Evolutionary conservation across 2,888 invertebrate species (phyloP), one percentile per base, ranked within the genome.

Genomic region (Gonocerus acuteangulatus): DNA sequence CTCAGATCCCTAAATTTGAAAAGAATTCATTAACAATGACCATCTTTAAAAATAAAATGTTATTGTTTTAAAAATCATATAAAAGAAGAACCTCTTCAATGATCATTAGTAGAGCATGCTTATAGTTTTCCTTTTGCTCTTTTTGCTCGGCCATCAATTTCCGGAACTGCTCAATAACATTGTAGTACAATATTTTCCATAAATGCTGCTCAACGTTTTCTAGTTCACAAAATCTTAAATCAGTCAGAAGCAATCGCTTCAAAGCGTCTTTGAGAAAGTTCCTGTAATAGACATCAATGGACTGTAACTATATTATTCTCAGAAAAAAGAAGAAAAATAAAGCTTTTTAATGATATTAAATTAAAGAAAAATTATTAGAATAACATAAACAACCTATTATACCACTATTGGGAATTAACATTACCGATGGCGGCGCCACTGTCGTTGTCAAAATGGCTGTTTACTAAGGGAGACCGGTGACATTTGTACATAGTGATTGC

Each of bases 121-220:
- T 85, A 68, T 83, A 82, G 68, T 82, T 78, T 15, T 82, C 80
- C 65, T 83, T 84, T 63, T 82, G 80, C 1, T 82, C 79, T 0
- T 80, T 72, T 68, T 82, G 80, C 70, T 84, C 78, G 0, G 76
- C 73, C 70, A 84, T 80, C 66, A 80, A 81, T 72, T 86, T 87
- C 67, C 90, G 79, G 68, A 91, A 77, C 68, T 85, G 79, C 74
- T 94, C 93, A 67, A 94, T 90, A 65, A 91, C 84, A 72, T 87
- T 87, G 72, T 95, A 88, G 73, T 88, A 95, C 2, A 91, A 79
- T 64, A 91, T 82, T 74, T 92, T 93, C 95, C 95, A 95, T 73
- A 95, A 84, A 71, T 88, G 85, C 70, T 89, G 87, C 71, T 95
- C 95, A 7, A 92, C 83, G 72, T 92, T 91, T 71, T 90, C 87